Evolutionary conservation across 2,113 vertebrate species (phyloP), one percentile per base, ranked within the genome.

Genomic region (Embiotoca jacksoni): DNA sequence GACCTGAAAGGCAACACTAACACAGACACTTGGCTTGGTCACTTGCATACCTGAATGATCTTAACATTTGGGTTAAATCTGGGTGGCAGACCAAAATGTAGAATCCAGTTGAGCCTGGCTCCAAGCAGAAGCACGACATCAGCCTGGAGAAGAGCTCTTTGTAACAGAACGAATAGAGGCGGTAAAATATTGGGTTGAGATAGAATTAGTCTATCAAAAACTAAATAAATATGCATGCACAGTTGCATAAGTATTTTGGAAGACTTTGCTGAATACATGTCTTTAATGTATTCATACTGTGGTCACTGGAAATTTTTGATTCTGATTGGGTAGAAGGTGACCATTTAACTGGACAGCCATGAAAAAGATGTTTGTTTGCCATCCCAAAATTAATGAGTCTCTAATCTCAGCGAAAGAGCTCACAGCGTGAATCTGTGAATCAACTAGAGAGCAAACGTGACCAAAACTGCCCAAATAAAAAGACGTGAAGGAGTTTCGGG

Each of bases 71-170:
- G 92, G 61, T 63, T 95, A 81, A 97, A 99, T 80, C 97, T 94
- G 13, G 97, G 98, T 44, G 97, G 96, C 65, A 96, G 94, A 54
- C 98, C 98, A 93, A 99, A 99, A 92, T 99, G 98, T 75, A 99
- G 92, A 80, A 99, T 99, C 98, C 98, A 99, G 63, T 99, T 99
- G 62, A 99, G 91, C 79, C 97, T 96, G 58, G 98, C 98, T 83
- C 98, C 98, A 72, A 99, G 84, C 78, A 99, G 92, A 81, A 99
- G 69, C 54, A 99, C 93, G 72, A 97, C 96, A 85, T 99, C 98
- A 78, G 97, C 96, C 88, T 95, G 91, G 16, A 95, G 95, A 77
- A 99, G 93, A 85, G 98, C 97, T 92, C 98, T 99, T 10, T 7
- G 82, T 71, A n/a, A 55, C 13, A 84, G 44, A 53, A 7, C 58